Conservation (phyloP, 2,113 vertebrate species). For the Rhabdomys dilectus region DNA sequence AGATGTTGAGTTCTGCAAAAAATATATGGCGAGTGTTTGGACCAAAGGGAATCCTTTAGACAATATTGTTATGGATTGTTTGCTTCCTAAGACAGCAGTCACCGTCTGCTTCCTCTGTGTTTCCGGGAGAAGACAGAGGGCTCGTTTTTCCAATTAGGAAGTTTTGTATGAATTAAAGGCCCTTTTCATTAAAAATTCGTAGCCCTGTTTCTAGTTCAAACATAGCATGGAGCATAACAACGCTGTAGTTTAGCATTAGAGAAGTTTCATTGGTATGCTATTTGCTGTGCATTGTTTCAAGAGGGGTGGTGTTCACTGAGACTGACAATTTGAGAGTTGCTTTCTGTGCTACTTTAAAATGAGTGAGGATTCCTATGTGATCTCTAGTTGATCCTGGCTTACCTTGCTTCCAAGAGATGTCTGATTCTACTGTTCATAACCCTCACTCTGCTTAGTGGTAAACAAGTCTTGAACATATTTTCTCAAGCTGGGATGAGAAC, state of each 20-base stretch:
- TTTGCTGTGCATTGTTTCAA: conserved; percentile 34
- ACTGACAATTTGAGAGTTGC: not conserved
- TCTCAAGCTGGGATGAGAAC: not conserved
- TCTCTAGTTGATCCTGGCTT: not conserved
- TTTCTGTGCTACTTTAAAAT: conserved; percentile 62
- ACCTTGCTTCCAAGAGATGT: not conserved
- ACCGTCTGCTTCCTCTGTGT: conserved; percentile 40
- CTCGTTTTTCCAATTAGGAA: conserved; percentile 70
- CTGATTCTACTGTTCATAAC: not conserved
- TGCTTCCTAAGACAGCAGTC: conserved; percentile 55
- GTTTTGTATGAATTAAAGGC: conserved; percentile 58
- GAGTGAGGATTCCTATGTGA: not conserved
- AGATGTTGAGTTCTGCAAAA: conserved; percentile 44
- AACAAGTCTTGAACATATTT: not conserved
- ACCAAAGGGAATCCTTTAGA: conserved; percentile 53
- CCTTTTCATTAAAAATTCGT: conserved; percentile 65
- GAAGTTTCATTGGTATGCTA: conserved; percentile 16
- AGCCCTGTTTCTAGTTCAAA: conserved; percentile 57
- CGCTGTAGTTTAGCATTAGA: conserved; percentile 43
- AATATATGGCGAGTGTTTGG: conserved; percentile 53
- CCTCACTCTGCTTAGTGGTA: not conserved
- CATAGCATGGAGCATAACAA: not conserved
- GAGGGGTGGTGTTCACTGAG: not conserved
- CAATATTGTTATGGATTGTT: conserved; percentile 36
- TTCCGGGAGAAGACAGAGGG: conserved; percentile 53